Evolutionary conservation across 92 coral and sea anemone genomes (phyloP).

Genomic region (Chrysogorgia sp.): DNA sequence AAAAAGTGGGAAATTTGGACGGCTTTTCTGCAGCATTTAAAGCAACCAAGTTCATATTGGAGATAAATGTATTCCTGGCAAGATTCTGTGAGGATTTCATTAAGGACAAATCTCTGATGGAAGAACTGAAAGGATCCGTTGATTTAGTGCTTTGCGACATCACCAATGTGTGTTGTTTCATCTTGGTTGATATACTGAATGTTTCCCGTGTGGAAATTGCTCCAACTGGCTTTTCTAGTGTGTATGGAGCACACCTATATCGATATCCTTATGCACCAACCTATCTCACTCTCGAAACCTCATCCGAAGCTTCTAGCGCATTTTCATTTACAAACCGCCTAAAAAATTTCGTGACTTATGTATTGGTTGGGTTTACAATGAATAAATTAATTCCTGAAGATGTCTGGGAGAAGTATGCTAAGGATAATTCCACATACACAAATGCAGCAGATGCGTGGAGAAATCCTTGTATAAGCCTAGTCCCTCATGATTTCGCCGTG

Average conservation of each 20-base stretch:
- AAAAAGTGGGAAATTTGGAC: conserved; percentile 58
- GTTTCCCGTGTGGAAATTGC: conserved; percentile 75
- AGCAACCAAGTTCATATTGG: neutral
- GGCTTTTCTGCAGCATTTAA: conserved; percentile 54
- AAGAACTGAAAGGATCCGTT: conserved; percentile 33
- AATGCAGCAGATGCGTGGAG: conserved; percentile 63
- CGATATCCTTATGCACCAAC: conserved; percentile 69
- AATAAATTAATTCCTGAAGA: conserved; percentile 53
- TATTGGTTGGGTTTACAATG: conserved; percentile 3
- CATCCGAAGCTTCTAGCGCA: neutral
- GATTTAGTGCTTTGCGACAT: conserved; percentile 76
- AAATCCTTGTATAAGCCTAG: conserved; percentile 63
- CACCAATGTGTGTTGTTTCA: conserved; percentile 68
- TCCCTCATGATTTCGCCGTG: conserved; percentile 77
- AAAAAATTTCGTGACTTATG: conserved; percentile 59
- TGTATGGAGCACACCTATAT: conserved; percentile 68
- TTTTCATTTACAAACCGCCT: conserved; percentile 61
- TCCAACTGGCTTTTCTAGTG: conserved; percentile 74
- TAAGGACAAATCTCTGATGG: conserved; percentile 36
- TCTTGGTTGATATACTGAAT: conserved; percentile 70
- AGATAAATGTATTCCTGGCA: conserved; percentile 49
- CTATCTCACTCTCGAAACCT: conserved; percentile 58
- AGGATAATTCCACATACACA: conserved; percentile 50
- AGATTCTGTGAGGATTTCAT: conserved; percentile 66
- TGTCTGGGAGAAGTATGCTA: conserved; percentile 69